Base-by-base conservation (phyloP, 2,888 invertebrate genomes). In the Rambutsinella grinnellia region DNA sequence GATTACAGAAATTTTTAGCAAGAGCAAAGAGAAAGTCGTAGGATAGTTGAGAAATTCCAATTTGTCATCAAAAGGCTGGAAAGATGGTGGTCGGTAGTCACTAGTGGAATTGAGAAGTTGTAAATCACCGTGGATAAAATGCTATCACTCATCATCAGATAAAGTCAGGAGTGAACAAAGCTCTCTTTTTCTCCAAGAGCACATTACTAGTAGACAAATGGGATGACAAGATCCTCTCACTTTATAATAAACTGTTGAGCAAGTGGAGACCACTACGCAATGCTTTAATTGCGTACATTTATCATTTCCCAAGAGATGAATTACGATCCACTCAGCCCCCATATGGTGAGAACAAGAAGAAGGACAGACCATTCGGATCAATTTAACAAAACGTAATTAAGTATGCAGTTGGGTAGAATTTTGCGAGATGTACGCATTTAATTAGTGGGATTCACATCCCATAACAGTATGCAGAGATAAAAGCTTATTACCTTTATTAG, bases 81-180 rank as follows among this genome's bases (percentile, higher is more conserved):
- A 44, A 26, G 49, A 19, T 49, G 49, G 17, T 8, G 8, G 19
- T 3, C 57, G 24, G 24, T 17, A 2, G 57, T 26, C 8, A 8
- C 5, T 24, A 5, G 27, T 27, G 70, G 54, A 54, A 54, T 56
- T n/a, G 56, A 24, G 56, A 74, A 74, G 74, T 74, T 60, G 74
- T 74, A 74, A 74, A 74, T 74, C 74, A 74, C 66, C 70, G 28
- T 28, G 56, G 58, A 63, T 63, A 62, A 63, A 71, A 71, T 71
- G 57, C 28, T 58, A 71, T 71, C 71, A 63, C 71, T 71, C 71
- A 63, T 53, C 71, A 13, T 24, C 51, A 63, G 63, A 71, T 71
- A 71, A 62, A 63, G 57, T 63, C 57, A 49, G 24, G 21, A 70
- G 54, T 61, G 46, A 62, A 27, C 62, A 54, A 61, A 70, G 54